Evolutionary conservation across 2,888 invertebrate genomes (phyloP).

Genomic region (Tetranychus piercei): DNA sequence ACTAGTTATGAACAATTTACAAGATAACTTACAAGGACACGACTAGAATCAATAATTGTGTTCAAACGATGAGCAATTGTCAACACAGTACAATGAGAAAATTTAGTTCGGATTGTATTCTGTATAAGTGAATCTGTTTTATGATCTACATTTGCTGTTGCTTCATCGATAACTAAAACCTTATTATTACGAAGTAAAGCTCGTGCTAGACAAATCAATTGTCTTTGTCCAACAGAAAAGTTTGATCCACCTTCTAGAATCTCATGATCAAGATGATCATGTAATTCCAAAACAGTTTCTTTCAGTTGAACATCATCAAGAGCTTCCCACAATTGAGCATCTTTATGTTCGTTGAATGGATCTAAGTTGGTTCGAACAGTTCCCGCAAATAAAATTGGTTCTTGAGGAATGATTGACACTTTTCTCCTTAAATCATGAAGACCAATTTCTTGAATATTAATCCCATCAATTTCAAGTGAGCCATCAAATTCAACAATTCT

Average conservation of each 20-base stretch:
- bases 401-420: slow-evolving; percentile 81
- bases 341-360: slow-evolving; percentile 62
- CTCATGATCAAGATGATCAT: slow-evolving; percentile 48
- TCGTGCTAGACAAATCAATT: slow-evolving; percentile 68
- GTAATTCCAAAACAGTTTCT: slow-evolving; percentile 43
- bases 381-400: slow-evolving; percentile 70
- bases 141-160: slow-evolving; percentile 79
- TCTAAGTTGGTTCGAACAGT: slow-evolving; percentile 72
- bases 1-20: not conserved
- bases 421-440: slow-evolving; percentile 52
- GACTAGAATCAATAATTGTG: slow-evolving; percentile 80
- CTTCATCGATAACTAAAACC: slow-evolving; percentile 71
- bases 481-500: slow-evolving; percentile 36
- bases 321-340: slow-evolving; percentile 60
- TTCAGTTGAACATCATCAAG: slow-evolving; percentile 63
- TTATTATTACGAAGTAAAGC: slow-evolving; percentile 65
- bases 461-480: slow-evolving; percentile 33
- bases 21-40: slow-evolving; percentile 33
- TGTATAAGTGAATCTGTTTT: slow-evolving; percentile 48
- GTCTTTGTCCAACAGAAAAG: slow-evolving; percentile 74
- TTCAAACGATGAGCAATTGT: slow-evolving; percentile 43
- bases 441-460: slow-evolving; percentile 34
- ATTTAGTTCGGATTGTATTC: slow-evolving; percentile 57
- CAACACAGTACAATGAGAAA: slow-evolving; percentile 42
- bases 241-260: slow-evolving; percentile 56